These are phyloP conservation scores for Agrochola circellaris DNA, from an alignment of 2,888 invertebrate species.

Conservation along the genomic window DNA sequence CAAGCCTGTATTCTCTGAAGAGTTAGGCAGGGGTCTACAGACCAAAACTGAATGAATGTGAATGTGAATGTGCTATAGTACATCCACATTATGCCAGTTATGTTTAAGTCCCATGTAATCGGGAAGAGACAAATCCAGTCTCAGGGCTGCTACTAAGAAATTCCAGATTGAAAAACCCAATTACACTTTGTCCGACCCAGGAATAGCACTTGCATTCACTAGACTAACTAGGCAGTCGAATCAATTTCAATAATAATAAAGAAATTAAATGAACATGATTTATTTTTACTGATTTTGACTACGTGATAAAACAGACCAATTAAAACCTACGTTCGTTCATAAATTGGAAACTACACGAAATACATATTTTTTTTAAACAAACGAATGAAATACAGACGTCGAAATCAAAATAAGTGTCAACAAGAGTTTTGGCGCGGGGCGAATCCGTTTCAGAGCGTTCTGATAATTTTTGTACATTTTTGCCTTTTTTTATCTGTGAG, in stretches of 20 bases:
- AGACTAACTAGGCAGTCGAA: too few species aligned
- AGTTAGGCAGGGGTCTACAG: not conserved
- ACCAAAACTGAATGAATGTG: too few species aligned
- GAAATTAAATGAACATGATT: too few species aligned
- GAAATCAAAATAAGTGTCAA: conserved; percentile 55
- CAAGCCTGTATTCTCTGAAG: not conserved
- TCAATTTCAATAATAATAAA: not conserved
- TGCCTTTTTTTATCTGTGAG: conserved; percentile 42
- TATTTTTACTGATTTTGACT: too few species aligned
- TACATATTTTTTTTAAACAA: conserved; percentile 1
- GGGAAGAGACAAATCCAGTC: not conserved
- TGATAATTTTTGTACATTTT: conserved; percentile 47
- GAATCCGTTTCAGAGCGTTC: conserved; percentile 41
- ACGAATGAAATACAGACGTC: conserved; percentile 16
- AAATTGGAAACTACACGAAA: not conserved
- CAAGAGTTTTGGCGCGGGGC: conserved; percentile 55
- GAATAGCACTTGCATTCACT: too few species aligned
- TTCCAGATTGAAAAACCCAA: too few species aligned
- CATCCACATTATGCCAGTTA: not conserved
- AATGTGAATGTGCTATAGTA: too few species aligned
- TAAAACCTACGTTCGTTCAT: not conserved
- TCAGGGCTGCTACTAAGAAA: too few species aligned
- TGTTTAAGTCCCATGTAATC: not conserved
- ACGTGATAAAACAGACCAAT: not conserved
- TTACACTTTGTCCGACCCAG: too few species aligned